Percentiles rank a stretch among this genome's conserved stretches.
Conservation (phyloP, 2,113 vertebrate genomes). For the Coptodon rendalli region DNA sequence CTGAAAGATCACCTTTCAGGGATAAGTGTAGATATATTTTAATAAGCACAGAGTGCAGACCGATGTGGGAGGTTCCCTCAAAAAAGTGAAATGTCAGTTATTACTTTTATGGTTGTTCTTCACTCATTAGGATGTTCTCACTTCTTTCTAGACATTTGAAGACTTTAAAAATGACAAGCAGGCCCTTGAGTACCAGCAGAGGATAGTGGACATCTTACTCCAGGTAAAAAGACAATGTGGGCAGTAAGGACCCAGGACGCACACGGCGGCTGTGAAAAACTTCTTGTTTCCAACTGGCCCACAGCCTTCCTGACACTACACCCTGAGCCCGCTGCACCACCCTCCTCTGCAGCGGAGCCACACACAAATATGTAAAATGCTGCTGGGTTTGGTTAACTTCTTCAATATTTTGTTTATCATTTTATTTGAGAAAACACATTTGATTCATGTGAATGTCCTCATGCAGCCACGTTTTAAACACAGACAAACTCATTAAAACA, state of each 20-base stretch:
- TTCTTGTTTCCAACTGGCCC: background rate
- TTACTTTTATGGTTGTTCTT: background rate
- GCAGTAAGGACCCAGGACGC: background rate
- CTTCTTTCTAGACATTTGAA: slow-evolving; percentile 87
- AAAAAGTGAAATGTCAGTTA: background rate
- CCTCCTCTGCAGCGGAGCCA: too few species aligned
- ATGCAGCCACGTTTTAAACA: background rate
- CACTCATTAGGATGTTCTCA: background rate
- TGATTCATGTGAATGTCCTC: background rate
- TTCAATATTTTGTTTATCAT: background rate
- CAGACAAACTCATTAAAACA: background rate
- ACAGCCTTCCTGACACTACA: background rate
- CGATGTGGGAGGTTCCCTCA: fast-evolving
- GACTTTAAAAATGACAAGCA: slow-evolving; percentile 99
- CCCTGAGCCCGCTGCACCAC: background rate
- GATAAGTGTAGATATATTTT: background rate
- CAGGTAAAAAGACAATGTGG: slow-evolving; percentile 69
- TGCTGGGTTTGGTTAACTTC: background rate
- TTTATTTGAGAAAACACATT: too few species aligned
- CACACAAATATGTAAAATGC: background rate
- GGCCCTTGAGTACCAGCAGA: slow-evolving; percentile 95
- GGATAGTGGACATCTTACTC: slow-evolving; percentile 95
- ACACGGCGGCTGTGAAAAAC: background rate
- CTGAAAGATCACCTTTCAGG: background rate
- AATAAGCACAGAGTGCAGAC: background rate